Percentiles rank a stretch among this genome's conserved stretches.
These are phyloP conservation scores for Drosophila repleta DNA, from an alignment of 1,140 invertebrate genomes.

Conservation along the genomic window DNA sequence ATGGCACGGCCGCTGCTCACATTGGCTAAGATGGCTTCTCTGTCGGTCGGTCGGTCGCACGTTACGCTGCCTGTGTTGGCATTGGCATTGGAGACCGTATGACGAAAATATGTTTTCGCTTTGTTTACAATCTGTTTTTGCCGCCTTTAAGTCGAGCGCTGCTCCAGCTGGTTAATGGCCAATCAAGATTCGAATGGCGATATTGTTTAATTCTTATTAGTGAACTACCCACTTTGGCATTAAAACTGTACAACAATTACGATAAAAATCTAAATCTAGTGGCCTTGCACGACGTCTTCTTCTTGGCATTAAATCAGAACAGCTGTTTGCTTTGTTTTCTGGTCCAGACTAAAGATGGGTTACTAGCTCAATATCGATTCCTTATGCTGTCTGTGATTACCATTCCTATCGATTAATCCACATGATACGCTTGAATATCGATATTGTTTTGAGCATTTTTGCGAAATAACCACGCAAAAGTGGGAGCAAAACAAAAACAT, in stretches of 20 bases:
- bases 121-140: constrained; percentile 42
- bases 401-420: neutral
- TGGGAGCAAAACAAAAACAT: constrained; percentile 6
- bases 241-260: constrained; percentile 45
- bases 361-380: constrained; percentile 1
- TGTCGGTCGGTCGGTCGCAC: neutral
- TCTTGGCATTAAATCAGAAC: constrained; percentile 41
- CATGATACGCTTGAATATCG: neutral
- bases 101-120: constrained; percentile 20
- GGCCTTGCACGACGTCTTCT: constrained; percentile 49
- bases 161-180: neutral
- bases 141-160: constrained; percentile 9
- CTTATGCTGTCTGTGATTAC: neutral
- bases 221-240: constrained; percentile 38
- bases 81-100: constrained; percentile 30
- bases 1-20: constrained; percentile 4
- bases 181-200: neutral
- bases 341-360: constrained; percentile 15
- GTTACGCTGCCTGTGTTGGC: constrained; percentile 6
- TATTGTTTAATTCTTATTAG: constrained; percentile 12
- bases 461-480: constrained; percentile 1
- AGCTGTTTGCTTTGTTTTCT: constrained; percentile 41
- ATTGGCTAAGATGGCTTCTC: constrained; percentile 22
- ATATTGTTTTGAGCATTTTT: neutral
- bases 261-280: constrained; percentile 52